phyloP scores from a whole-genome alignment of 2,797 vertebrate species.

The Etheostoma nigrum region DNA sequence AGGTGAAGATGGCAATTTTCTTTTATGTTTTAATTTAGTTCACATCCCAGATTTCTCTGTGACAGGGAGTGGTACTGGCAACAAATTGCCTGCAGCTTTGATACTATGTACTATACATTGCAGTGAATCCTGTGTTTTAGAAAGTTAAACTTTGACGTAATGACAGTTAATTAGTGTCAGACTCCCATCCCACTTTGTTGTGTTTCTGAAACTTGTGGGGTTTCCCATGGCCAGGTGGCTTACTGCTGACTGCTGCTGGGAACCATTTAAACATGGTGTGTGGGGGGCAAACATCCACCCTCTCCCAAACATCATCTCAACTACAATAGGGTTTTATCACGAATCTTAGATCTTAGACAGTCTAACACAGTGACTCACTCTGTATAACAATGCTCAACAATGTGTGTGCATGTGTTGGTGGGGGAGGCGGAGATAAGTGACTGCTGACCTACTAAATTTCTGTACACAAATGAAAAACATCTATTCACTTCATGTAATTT shows the following conservation, averaged over 20 bases:
- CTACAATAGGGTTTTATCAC: slow-evolving; percentile 20
- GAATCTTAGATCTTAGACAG: slow-evolving; percentile 22
- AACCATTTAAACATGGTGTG: slow-evolving; percentile 30
- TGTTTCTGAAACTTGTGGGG: slow-evolving; percentile 33
- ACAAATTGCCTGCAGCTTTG: background rate
- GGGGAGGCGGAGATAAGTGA: background rate
- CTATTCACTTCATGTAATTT: slow-evolving; percentile 28
- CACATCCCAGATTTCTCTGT: background rate
- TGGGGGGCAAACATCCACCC: slow-evolving; percentile 31
- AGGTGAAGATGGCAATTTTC: background rate
- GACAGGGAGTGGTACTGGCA: background rate
- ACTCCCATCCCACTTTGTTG: slow-evolving; percentile 16
- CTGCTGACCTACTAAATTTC: slow-evolving; percentile 18
- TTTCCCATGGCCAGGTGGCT: slow-evolving; percentile 62
- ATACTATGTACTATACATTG: background rate
- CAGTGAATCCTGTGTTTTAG: slow-evolving; percentile 25
- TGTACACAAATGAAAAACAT: slow-evolving; percentile 37
- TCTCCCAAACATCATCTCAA: slow-evolving; percentile 19
- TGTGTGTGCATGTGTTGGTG: background rate
- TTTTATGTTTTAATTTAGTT: background rate
- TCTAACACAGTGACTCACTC: slow-evolving; percentile 23
- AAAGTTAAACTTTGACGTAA: slow-evolving; percentile 42
- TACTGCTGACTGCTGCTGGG: slow-evolving; percentile 26
- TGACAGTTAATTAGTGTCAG: slow-evolving; percentile 50
- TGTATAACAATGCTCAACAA: background rate